A percentile compares a stretch with the other conserved stretches of the same genome.
Conservation (phyloP, 2,113 vertebrate species). For the Callithrix jacchus region DNA sequence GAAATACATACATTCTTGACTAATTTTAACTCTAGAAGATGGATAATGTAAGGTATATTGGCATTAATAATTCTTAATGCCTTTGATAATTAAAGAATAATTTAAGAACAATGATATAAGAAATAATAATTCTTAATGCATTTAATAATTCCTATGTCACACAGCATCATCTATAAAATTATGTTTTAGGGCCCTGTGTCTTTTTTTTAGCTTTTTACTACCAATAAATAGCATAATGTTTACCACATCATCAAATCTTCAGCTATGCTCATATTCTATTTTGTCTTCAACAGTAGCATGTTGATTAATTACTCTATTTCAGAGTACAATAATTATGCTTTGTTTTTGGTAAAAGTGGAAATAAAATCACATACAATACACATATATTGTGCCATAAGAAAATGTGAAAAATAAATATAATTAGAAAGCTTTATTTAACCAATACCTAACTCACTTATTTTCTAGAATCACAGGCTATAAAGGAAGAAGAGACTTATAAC, state of each 20-base stretch:
- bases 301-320: not conserved
- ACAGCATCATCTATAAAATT: not conserved
- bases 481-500: not conserved
- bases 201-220: not conserved
- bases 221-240: not conserved
- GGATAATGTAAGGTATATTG: not conserved
- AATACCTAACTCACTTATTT: not conserved
- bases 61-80: too few species aligned
- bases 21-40: conserved; percentile 38
- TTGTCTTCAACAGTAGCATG: not conserved
- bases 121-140: not conserved
- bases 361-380: not conserved
- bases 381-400: not conserved
- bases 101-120: too few species aligned
- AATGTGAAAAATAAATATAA: not conserved
- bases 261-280: not conserved
- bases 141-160: not conserved
- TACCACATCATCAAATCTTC: not conserved
- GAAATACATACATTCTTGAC: not conserved
- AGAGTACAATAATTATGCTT: not conserved
- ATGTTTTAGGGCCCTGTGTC: not conserved
- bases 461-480: not conserved
- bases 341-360: not conserved
- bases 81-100: too few species aligned
- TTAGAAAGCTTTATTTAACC: not conserved